Percentiles rank a stretch among this genome's conserved stretches.
Evolutionary conservation across 1,140 invertebrate species (phyloP).

Genomic region (Drosophila elegans): DNA sequence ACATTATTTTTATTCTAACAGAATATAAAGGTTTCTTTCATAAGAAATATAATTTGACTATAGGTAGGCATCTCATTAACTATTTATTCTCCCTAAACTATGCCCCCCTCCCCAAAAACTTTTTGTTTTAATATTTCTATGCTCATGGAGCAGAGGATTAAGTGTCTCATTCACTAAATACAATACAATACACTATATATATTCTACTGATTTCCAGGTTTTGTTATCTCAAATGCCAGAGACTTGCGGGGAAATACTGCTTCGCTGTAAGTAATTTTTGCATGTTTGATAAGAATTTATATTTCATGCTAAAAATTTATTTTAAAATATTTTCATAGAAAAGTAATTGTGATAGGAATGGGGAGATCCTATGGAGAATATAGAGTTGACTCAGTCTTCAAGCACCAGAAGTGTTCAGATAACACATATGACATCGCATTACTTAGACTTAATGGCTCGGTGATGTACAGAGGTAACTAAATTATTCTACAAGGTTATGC

Average conservation of each 20-base stretch:
- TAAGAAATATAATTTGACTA: no score
- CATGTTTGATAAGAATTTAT: no score
- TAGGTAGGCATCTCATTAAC: no score
- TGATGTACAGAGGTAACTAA: background rate
- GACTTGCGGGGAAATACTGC: background rate
- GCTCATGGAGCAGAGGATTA: no score
- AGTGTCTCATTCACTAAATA: no score
- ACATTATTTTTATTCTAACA: no score
- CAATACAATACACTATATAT: no score
- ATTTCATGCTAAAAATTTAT: background rate
- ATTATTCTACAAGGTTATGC: background rate
- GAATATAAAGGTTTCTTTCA: no score
- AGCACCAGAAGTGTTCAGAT: background rate
- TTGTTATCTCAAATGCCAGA: slow-evolving; percentile 7
- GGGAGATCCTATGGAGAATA: background rate
- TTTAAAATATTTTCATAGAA: background rate
- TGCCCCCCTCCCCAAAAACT: no score
- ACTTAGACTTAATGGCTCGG: background rate
- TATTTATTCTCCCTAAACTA: no score
- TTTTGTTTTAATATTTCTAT: no score
- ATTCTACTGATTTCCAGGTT: background rate
- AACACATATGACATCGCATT: slow-evolving; percentile 2
- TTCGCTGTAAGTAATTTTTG: background rate
- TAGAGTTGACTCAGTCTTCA: background rate
- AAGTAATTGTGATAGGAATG: background rate